Conservation (phyloP, 2,888 invertebrate species). For the Miltochrista miniata region DNA sequence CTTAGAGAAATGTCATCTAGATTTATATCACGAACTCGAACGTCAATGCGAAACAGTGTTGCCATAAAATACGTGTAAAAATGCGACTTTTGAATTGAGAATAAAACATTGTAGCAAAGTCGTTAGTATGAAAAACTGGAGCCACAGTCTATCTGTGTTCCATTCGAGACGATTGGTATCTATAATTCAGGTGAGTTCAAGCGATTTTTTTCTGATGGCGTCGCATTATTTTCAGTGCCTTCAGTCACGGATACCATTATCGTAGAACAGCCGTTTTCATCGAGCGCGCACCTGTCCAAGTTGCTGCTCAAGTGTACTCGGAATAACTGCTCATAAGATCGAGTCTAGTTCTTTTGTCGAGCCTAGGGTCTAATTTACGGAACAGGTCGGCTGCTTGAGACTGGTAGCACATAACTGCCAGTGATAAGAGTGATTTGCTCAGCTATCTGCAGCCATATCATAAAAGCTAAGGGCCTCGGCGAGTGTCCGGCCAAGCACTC, state of each 20-base stretch:
- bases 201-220: no score
- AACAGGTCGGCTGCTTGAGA: constrained; percentile 13
- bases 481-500: constrained; percentile 17
- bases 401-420: constrained; percentile 16
- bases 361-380: constrained; percentile 5
- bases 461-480: constrained; percentile 21
- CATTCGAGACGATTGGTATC: no score
- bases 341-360: constrained; percentile 4
- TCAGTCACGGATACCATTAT: no score
- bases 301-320: no score
- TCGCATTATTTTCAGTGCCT: no score
- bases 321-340: no score
- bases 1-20: constrained; percentile 2
- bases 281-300: no score
- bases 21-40: constrained; percentile 6
- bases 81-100: background rate
- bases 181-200: no score
- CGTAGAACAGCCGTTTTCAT: no score
- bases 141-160: no score
- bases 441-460: constrained; percentile 22
- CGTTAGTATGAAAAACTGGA: background rate
- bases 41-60: background rate
- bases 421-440: constrained; percentile 28
- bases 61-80: background rate
- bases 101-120: background rate